Base-by-base conservation (phyloP, 1,140 invertebrate species). In the Drosophila teissieri region DNA sequence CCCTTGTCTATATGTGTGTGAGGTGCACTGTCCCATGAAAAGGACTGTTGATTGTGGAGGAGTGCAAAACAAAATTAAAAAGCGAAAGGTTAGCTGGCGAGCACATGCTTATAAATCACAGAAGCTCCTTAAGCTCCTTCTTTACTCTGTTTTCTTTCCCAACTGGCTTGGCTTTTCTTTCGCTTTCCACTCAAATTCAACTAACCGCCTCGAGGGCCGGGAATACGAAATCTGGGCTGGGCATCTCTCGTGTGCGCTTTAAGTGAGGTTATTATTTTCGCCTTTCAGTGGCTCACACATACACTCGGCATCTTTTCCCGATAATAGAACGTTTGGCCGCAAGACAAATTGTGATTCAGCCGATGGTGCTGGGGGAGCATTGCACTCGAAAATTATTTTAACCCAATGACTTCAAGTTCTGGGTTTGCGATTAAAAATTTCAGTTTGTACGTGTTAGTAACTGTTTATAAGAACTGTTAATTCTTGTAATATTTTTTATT, bases 281-380 rank as follows among this genome's bases (percentile, higher is more conserved):
- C 64, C 58, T 69, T 39, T 70, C 65, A 48, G 51, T 44, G 24
- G 64, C 64, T 44, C 68, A 39, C 34, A 63, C 40, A 57, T 55
- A 55, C 27, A 65, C 51, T 48, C 40, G 27, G 42, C 54, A 14
- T 22, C 48, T 37, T 19, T 53, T 19, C 63, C 61, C 67, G 74
- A 86, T 91, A 84, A 91, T 84, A 91, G 82, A 81, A 91, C 62
- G 68, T 85, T 80, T 79, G 73, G 72, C 84, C 75, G 69, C 65
- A 77, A 83, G 89, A 89, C 80, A 89, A 91, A 91, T 91, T 91
- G 74, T 80, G 61, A 68, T 48, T 51, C 42, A 34, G 37, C 34
- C 34, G 36, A 10, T 27, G 31, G 65, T 68, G 68, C 72, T 72
- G 75, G 60, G 60, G 68, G 61, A 40, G 15, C 27, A 52, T 19